Conservation (phyloP, 2,113 vertebrate genomes). For the Gracilinanus agilis region DNA sequence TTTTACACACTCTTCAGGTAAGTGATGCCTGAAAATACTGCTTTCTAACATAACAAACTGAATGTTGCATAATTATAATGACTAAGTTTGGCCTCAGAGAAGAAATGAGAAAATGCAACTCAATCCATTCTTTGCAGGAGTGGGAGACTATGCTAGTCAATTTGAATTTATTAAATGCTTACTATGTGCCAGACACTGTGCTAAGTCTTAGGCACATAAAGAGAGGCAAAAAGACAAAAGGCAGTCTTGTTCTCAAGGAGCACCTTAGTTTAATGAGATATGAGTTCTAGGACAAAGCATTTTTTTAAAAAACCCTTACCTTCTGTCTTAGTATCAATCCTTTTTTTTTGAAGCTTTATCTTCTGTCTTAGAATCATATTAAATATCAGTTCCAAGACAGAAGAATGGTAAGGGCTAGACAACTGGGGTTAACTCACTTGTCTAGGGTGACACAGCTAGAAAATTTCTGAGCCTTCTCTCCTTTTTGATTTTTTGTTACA, state of each 20-base stretch:
- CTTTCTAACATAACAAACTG: neutral
- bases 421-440: no score
- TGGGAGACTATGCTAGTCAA: neutral
- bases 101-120: neutral
- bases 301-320: no score
- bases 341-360: no score
- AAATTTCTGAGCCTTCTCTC: neutral
- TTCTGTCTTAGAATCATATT: no score
- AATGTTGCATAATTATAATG: neutral
- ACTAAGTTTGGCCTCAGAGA: neutral
- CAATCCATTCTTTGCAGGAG: neutral
- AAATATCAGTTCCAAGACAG: no score
- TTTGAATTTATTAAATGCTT: neutral
- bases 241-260: neutral
- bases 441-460: no score
- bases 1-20: neutral
- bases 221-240: neutral
- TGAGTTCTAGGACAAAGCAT: neutral
- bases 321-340: no score
- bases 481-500: constrained; percentile 2
- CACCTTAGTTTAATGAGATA: neutral
- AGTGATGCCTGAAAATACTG: neutral
- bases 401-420: no score
- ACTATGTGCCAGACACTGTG: neutral
- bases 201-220: neutral